phyloP scores from a whole-genome alignment of 1,140 invertebrate species.

The Ceratitis capitata region DNA sequence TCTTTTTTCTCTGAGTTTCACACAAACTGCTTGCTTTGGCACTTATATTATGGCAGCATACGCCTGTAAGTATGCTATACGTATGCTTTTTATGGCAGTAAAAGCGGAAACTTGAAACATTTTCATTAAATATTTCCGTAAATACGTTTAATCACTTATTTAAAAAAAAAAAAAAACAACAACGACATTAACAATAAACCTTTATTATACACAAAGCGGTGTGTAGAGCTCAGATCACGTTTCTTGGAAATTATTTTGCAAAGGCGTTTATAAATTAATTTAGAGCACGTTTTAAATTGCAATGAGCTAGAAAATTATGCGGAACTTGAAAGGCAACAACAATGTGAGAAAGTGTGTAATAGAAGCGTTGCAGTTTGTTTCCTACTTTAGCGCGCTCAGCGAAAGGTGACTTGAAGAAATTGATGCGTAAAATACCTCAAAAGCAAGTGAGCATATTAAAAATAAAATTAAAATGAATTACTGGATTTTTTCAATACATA shows the following conservation, averaged over 20 bases:
- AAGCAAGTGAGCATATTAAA: neutral
- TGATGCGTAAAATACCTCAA: neutral
- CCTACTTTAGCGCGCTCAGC: too few species aligned
- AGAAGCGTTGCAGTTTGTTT: neutral
- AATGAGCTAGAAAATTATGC: slow-evolving; percentile 62
- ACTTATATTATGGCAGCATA: neutral
- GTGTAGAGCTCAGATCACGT: neutral
- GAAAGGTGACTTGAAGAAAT: neutral
- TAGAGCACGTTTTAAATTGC: slow-evolving; percentile 53
- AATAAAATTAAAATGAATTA: neutral
- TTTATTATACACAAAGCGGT: neutral
- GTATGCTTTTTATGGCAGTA: neutral
- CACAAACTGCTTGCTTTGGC: neutral
- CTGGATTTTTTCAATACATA: too few species aligned
- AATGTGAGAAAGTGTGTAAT: neutral
- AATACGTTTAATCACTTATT: neutral
- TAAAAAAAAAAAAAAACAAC: neutral
- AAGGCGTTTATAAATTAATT: slow-evolving; percentile 62
- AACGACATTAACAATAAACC: neutral
- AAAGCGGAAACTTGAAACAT: slow-evolving; percentile 46
- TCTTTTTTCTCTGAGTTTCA: neutral
- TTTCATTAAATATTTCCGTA: slow-evolving; percentile 58
- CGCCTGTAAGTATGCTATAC: neutral
- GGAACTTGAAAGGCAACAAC: neutral
- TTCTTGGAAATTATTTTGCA: neutral